A percentile compares a stretch with the other conserved stretches of the same genome.
Evolutionary conservation across 1,140 invertebrate species (phyloP).

Genomic region (Penaeus japonicus): DNA sequence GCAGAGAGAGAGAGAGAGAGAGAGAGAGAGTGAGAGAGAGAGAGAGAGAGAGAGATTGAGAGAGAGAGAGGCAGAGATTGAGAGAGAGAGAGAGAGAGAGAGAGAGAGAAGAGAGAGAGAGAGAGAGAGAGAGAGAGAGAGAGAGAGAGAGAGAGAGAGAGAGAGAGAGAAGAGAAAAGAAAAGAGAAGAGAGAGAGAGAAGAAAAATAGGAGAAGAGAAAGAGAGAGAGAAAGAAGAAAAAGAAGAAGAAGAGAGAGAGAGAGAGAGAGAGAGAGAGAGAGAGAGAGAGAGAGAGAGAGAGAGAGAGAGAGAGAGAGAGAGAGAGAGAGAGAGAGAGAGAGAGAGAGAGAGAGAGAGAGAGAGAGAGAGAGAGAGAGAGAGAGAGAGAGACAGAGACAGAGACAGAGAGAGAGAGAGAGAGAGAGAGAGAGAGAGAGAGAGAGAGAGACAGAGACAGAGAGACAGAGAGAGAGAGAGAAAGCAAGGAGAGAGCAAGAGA

Average conservation of each 20-base stretch:
- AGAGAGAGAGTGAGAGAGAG: too few relatives aligned
- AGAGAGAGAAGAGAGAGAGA: background rate
- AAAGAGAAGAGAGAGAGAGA: background rate
- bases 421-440: background rate
- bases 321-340: background rate
- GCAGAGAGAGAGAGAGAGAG: background rate
- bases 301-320: background rate
- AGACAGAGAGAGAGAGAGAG: background rate
- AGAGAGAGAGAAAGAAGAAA: background rate
- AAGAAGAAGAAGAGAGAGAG: background rate
- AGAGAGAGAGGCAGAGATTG: background rate
- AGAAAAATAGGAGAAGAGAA: background rate
- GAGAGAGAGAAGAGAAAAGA: background rate
- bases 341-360: background rate
- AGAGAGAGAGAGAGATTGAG: too few relatives aligned
- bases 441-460: background rate
- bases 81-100: too few relatives aligned
- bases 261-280: background rate
- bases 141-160: too few relatives aligned
- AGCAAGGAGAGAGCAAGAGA: background rate
- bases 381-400: background rate
- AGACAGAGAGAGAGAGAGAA: background rate
- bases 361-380: background rate
- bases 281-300: background rate
- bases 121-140: background rate